Evolutionary conservation across 2,888 invertebrate species (phyloP).

Genomic region (Endomychus coccineus): DNA sequence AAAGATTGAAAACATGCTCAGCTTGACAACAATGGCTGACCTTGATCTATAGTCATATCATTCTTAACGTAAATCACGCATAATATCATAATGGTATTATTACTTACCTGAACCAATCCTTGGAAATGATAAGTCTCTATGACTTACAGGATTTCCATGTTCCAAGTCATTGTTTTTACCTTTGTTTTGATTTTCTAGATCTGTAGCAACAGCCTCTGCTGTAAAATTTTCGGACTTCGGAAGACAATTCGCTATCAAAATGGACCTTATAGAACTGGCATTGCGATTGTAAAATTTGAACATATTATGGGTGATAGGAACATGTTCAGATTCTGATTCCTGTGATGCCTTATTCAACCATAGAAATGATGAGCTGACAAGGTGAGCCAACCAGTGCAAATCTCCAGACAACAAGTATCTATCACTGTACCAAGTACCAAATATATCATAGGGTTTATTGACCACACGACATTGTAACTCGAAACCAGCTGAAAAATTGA

Average conservation of each 20-base stretch:
- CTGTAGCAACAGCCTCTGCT: slow-evolving; percentile 30
- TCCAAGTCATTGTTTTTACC: slow-evolving; percentile 30
- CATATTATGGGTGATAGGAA: slow-evolving; percentile 66
- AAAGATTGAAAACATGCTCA: no score
- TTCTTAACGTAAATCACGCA: no score
- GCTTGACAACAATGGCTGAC: no score
- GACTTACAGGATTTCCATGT: slow-evolving; percentile 49
- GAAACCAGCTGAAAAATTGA: no score
- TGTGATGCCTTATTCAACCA: slow-evolving; percentile 80
- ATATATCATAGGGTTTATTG: slow-evolving; percentile 81
- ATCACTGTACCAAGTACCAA: slow-evolving; percentile 85
- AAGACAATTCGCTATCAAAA: slow-evolving; percentile 68
- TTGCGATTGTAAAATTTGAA: slow-evolving; percentile 69
- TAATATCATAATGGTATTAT: no score
- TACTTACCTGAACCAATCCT: no score
- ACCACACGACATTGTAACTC: slow-evolving; percentile 68
- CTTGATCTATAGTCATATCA: no score
- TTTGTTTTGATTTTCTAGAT: slow-evolving; percentile 19
- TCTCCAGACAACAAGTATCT: slow-evolving; percentile 73
- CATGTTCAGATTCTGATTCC: slow-evolving; percentile 69
- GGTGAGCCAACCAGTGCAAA: slow-evolving; percentile 69
- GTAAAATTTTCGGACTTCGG: slow-evolving; percentile 41
- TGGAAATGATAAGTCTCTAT: slow-evolving; percentile 39
- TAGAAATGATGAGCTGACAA: slow-evolving; percentile 65
- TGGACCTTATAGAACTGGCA: slow-evolving; percentile 69